phyloP scores from a whole-genome alignment of 2,888 invertebrate species.

The Harpalus rubripes region DNA sequence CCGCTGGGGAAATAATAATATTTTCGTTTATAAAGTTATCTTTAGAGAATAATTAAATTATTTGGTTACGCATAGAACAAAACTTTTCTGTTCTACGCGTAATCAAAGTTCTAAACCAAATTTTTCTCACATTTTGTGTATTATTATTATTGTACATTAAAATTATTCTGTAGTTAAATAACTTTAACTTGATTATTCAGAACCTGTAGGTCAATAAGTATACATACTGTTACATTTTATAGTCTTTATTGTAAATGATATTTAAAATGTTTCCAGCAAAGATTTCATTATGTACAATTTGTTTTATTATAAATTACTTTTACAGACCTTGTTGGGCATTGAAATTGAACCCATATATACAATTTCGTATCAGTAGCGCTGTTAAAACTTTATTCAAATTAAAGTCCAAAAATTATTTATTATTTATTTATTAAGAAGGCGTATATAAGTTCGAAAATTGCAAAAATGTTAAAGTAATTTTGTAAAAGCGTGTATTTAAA shows the following conservation, averaged over 20 bases:
- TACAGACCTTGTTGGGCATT: conserved; percentile 32
- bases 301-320: conserved; percentile 40
- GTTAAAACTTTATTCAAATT: conserved; percentile 12
- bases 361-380: conserved; percentile 31
- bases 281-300: conserved; percentile 27
- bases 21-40: conserved; percentile 15
- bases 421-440: conserved; percentile 48
- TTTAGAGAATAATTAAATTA: conserved; percentile 26
- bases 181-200: conserved; percentile 52
- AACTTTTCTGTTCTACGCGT: conserved; percentile 46
- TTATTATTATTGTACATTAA: conserved; percentile 58
- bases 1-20: background rate
- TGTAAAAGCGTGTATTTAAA: conserved; percentile 28
- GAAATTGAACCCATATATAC: conserved; percentile 30
- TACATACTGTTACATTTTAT: conserved; percentile 66
- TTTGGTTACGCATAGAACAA: conserved; percentile 6
- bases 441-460: conserved; percentile 31
- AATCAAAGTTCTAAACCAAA: conserved; percentile 52
- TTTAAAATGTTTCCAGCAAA: conserved; percentile 60
- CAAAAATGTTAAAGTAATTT: conserved; percentile 45
- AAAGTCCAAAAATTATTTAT: conserved; percentile 38
- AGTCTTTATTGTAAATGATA: conserved; percentile 66
- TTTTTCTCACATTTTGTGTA: conserved; percentile 55
- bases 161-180: conserved; percentile 57
- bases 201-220: conserved; percentile 63